phyloP scores from a whole-genome alignment of 1,140 invertebrate genomes.

The Druon quercuslanigerum region DNA sequence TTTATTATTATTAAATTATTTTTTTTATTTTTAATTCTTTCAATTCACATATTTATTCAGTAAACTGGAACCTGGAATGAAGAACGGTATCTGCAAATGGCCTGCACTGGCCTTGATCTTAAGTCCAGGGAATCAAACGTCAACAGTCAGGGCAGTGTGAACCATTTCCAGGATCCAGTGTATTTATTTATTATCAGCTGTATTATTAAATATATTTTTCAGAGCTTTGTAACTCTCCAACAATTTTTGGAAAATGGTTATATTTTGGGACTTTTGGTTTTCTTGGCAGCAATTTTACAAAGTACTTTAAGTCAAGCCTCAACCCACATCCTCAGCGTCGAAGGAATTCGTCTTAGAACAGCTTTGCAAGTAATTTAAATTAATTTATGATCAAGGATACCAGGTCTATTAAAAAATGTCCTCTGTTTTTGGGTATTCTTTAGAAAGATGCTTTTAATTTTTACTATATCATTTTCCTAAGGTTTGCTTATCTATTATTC shows the following conservation, averaged over 20 bases:
- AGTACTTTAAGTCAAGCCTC: slow-evolving; percentile 90
- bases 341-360: slow-evolving; percentile 87
- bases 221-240: slow-evolving; percentile 55
- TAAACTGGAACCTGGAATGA: no score
- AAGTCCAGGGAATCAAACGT: no score
- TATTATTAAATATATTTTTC: slow-evolving; percentile 33
- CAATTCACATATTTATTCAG: neutral
- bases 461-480: no score
- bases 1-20: neutral
- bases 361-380: slow-evolving; percentile 82
- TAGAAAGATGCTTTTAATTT: no score
- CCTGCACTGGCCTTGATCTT: no score
- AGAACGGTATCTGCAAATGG: no score
- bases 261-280: slow-evolving; percentile 83
- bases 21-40: neutral
- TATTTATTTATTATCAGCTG: neutral
- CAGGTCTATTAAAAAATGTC: neutral
- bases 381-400: neutral
- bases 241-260: slow-evolving; percentile 87
- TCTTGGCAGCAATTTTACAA: slow-evolving; percentile 84
- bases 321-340: slow-evolving; percentile 87
- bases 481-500: no score
- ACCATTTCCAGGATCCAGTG: no score
- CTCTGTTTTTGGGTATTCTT: no score
- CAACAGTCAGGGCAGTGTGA: no score